Evolutionary conservation across 2,888 invertebrate species (phyloP), one percentile per base, ranked within the genome.

Genomic region (Rutpela maculata): DNA sequence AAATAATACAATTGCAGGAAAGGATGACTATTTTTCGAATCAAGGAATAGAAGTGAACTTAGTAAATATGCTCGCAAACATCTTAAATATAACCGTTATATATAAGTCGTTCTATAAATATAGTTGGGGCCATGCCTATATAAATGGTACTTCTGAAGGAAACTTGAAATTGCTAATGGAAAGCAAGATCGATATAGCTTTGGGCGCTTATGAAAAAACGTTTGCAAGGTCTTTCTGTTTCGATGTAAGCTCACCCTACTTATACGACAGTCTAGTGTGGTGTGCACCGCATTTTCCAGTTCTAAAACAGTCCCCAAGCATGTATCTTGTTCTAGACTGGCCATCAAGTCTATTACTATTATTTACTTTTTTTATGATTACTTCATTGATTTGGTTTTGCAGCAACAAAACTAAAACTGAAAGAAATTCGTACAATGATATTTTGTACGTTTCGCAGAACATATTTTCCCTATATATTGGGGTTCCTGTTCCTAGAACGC

Each of bases 191-290:
- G 88, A 89, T 78, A 80, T 88, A n/a, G 87, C 83, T 31, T 81
- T 89, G 19, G 88, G 88, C 5, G 85, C 86, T 7, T 86, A 88
- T 60, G 85, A 86, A 7, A 85, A 85, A 15, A 86, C 87, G n/a
- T 76, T 77, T 0, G 81, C 84, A 18, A 82, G 87, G 50, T 84
- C 85, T 70, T 69, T 75, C 17, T 77, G 81, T 74, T 87, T 88
- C 50, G 89, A 89, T 70, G 68, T 82, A 15, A 86, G 87, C 18
- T 50, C 80, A 10, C 83, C 87, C 6, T 88, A 88, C 74, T 78
- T 85, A 26, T 83, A 85, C 55, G 89, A 89, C 75, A 82, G 86
- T n/a, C 78, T 88, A 17, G 81, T 84, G 0, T 88, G 87, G 85
- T 87, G 89, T 60, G 88, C 88, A 1, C 88, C 89, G 0, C 86